A percentile compares a stretch with the other conserved stretches of the same genome.
Evolutionary conservation across 2,113 vertebrate genomes (phyloP).

Genomic region (Eurypyga helias): DNA sequence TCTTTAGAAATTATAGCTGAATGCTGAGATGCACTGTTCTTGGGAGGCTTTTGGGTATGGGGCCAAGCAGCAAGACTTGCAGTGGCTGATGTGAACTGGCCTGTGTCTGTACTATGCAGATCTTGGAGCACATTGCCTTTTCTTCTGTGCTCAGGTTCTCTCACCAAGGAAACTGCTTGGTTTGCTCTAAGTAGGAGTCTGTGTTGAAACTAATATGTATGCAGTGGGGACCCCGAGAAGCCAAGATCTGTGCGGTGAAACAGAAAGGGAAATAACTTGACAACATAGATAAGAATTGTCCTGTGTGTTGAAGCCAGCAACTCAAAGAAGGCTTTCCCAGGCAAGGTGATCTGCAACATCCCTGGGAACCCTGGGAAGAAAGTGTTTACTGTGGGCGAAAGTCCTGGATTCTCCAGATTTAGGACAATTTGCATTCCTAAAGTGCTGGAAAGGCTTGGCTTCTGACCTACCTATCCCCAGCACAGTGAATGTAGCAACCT

Average conservation of each 20-base stretch:
- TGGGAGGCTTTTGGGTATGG: not conserved
- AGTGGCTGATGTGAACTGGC: not conserved
- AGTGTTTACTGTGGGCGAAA: not conserved
- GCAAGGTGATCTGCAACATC: not conserved
- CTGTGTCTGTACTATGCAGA: not conserved
- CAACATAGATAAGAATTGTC: accelerated
- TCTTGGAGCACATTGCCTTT: not conserved
- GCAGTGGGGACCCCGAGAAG: not conserved
- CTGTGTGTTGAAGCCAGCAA: not conserved
- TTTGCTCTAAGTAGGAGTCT: not conserved
- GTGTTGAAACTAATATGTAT: not conserved
- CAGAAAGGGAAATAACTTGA: not conserved
- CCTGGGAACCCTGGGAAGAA: not conserved
- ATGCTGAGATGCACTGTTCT: accelerated
- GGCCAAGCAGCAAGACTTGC: not conserved
- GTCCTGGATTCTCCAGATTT: not conserved
- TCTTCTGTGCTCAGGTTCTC: not conserved
- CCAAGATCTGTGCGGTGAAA: not conserved
- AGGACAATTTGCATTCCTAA: not conserved
- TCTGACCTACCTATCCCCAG: not conserved
- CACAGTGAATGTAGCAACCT: not conserved
- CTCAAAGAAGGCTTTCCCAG: not conserved
- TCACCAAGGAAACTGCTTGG: not conserved
- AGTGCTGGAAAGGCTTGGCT: not conserved
- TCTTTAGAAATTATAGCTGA: not conserved